Percentiles rank a stretch among this genome's conserved stretches.
Evolutionary conservation across 2,888 invertebrate species (phyloP).

Genomic region (Xestia sexstrigata): DNA sequence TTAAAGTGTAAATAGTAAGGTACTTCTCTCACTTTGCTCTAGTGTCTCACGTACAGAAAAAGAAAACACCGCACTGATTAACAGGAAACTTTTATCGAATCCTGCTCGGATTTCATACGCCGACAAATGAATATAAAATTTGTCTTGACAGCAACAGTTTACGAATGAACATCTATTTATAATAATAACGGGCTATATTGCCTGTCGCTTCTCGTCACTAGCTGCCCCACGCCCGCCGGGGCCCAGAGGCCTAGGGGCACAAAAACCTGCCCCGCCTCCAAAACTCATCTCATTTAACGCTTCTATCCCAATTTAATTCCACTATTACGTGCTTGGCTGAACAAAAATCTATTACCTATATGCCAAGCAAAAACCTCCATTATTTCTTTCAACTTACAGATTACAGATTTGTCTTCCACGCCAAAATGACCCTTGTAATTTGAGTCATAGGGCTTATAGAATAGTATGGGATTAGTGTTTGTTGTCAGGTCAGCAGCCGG

Average conservation of each 20-base stretch:
- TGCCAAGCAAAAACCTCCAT: conserved; percentile 23
- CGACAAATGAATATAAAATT: conserved; percentile 40
- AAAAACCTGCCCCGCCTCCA: conserved; percentile 67
- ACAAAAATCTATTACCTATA: conserved; percentile 32
- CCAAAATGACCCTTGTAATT: conserved; percentile 23
- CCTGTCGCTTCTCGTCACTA: conserved; percentile 53
- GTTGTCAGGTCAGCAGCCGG: conserved; percentile 67
- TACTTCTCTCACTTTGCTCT: not conserved
- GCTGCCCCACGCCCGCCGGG: conserved; percentile 6
- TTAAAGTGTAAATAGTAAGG: not conserved
- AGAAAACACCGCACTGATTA: conserved; percentile 3
- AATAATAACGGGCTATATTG: conserved; percentile 46
- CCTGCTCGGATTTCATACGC: conserved; percentile 39
- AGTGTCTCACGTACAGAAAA: not conserved
- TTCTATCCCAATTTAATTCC: conserved; percentile 78
- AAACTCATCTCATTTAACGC: conserved; percentile 80
- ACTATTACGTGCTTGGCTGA: conserved; percentile 75
- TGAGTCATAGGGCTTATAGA: conserved; percentile 13
- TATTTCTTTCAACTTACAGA: conserved; percentile 28
- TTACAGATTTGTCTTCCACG: conserved; percentile 8
- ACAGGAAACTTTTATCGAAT: conserved; percentile 23
- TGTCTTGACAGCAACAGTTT: conserved; percentile 43
- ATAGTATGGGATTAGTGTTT: conserved; percentile 28
- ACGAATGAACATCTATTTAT: conserved; percentile 47
- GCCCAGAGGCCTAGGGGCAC: conserved; percentile 31